These are phyloP conservation scores for Acestrorhynchus altus DNA, from an alignment of 2,797 vertebrate genomes.

Conservation along the genomic window DNA sequence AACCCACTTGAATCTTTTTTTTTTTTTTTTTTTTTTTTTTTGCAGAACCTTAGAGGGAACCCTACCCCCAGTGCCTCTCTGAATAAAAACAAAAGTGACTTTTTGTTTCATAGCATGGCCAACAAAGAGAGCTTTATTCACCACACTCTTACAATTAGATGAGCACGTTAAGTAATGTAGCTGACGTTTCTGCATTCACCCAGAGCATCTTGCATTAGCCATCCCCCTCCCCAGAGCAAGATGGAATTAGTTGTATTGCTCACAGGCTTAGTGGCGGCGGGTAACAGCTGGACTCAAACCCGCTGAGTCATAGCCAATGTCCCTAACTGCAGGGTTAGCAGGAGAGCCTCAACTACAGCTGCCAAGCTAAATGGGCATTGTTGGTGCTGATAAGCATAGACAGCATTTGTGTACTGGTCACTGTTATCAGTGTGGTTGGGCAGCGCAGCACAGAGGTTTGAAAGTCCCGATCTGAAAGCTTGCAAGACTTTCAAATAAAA, in stretches of 20 bases:
- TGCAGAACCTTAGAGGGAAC: too few relatives aligned
- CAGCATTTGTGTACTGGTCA: neutral
- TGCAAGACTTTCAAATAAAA: too few relatives aligned
- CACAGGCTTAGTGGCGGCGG: neutral
- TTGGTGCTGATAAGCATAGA: neutral
- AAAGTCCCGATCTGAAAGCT: too few relatives aligned
- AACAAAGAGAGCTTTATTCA: neutral
- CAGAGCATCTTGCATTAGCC: neutral
- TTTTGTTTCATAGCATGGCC: too few relatives aligned
- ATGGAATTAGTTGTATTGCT: neutral
- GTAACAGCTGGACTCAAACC: slow-evolving; percentile 1
- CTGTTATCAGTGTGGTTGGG: neutral
- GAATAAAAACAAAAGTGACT: neutral
- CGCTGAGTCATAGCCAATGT: neutral
- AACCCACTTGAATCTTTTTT: too few relatives aligned
- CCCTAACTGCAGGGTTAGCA: neutral
- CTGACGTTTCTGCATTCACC: neutral
- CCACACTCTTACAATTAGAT: neutral
- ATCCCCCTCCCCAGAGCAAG: neutral
- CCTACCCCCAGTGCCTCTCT: too few relatives aligned
- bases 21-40: too few relatives aligned
- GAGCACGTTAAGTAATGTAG: neutral
- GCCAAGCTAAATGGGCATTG: neutral
- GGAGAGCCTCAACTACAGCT: neutral
- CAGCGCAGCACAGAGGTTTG: neutral